These are phyloP conservation scores for Danio jaintianensis DNA, from an alignment of 2,797 vertebrate genomes.

Conservation along the genomic window DNA sequence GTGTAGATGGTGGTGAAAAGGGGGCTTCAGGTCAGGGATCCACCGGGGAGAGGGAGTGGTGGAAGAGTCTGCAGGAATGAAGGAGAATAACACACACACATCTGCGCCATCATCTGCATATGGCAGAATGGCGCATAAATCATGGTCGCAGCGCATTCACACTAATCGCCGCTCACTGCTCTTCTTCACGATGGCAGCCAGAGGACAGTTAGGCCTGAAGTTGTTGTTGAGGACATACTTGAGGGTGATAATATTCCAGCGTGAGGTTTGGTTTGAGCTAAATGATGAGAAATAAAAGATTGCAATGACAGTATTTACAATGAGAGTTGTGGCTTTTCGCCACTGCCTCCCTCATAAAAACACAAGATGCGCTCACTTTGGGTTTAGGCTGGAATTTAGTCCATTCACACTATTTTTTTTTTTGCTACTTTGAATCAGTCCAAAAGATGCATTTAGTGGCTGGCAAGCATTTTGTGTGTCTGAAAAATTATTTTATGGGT, in stretches of 20 bases:
- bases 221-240: slow-evolving; percentile 45
- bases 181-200: slow-evolving; percentile 37
- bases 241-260: slow-evolving; percentile 50
- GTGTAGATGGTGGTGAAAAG: slow-evolving; percentile 65
- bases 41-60: slow-evolving; percentile 63
- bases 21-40: slow-evolving; percentile 68
- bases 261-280: slow-evolving; percentile 54
- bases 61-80: slow-evolving; percentile 43
- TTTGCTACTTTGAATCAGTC: slow-evolving; percentile 19
- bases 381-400: slow-evolving; percentile 45
- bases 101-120: slow-evolving; percentile 44
- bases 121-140: slow-evolving; percentile 10
- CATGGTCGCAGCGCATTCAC: neutral
- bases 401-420: slow-evolving; percentile 2
- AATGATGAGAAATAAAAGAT: slow-evolving; percentile 53
- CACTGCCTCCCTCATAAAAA: slow-evolving; percentile 39
- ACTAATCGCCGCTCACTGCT: slow-evolving; percentile 6
- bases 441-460: slow-evolving; percentile 21
- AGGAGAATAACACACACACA: slow-evolving; percentile 29
- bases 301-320: slow-evolving; percentile 52
- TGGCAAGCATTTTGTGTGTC: slow-evolving; percentile 8
- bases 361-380: slow-evolving; percentile 25
- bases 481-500: neutral
- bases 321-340: slow-evolving; percentile 45
- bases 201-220: slow-evolving; percentile 18